Base-by-base conservation (phyloP, 2,113 vertebrate genomes). In the Seriola quinqueradiata region DNA sequence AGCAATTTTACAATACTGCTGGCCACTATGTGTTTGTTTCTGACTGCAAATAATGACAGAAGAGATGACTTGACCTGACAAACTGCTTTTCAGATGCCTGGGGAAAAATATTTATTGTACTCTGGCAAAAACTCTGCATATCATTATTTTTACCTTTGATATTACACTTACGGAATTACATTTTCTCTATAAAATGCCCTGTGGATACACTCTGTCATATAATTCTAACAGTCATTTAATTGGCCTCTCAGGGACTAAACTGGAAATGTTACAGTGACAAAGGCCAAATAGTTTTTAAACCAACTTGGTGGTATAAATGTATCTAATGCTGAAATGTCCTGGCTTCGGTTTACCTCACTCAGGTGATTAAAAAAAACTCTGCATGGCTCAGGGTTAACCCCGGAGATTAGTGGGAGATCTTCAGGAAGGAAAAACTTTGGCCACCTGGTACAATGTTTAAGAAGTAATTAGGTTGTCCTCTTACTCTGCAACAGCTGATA, bases 201-300 rank as follows among this genome's bases (percentile, higher is more conserved):
- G 16, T 67, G 69, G 74, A 73, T 83, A 58, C 44, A 21, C 36
- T 61, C 52, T 52, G 60, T 82, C 42, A 52, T 66, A 61, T 40
- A 28, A 34, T 71, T 89, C 48, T 57, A 79, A 89, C 81, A 82
- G 10, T 75, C 44, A 46, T 81, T 83, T 91, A 92, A 93, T 92
- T 93, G 87, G 83, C 76, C 79, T 80, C 85, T 75, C 8, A 34
- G 82, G 89, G 89, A 82, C 80, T 61, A 16, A 80, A 85, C 23
- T 57, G 64, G 19, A 83, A 87, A 89, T 72, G 72, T 77, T 82
- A 77, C 23, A 1, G 70, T 70, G 77, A 87, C 88, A 87, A 90
- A 89, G 69, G 86, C 52, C 65, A 82, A 69, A 82, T 64, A 68
- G 82, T 85, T 89, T 70, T 60, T 67, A 74, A 28, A 72, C 17